Conservation (phyloP, 35 echinoderm and acorn worm genomes). For the Apostichopus parvimensis region DNA sequence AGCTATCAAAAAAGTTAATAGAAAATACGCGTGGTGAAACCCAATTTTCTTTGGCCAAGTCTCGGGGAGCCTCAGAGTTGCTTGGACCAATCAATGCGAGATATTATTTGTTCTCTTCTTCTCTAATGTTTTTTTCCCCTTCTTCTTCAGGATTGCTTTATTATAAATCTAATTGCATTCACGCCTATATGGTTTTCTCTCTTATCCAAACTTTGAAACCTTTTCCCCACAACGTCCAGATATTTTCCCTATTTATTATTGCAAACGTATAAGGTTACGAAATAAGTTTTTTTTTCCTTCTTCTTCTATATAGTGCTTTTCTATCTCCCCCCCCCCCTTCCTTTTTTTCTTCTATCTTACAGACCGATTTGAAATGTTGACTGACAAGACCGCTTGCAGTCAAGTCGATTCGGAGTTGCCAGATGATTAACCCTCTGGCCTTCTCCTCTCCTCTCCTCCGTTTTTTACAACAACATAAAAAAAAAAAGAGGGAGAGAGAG, state of each 20-base stretch:
- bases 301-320: neutral
- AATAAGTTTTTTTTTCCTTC: neutral
- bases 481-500: neutral
- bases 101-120: neutral
- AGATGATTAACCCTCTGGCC: constrained; percentile 46
- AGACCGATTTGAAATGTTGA: constrained; percentile 9
- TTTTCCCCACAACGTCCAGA: constrained; percentile 4
- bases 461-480: neutral
- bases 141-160: constrained; percentile 7
- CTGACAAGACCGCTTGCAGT: constrained; percentile 32
- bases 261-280: constrained; percentile 24
- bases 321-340: neutral
- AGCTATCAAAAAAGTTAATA: constrained; percentile 54
- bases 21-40: constrained; percentile 42
- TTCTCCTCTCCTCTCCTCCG: neutral
- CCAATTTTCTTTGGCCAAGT: constrained; percentile 39
- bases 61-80: constrained; percentile 22
- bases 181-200: neutral
- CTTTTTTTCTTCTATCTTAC: neutral
- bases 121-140: neutral
- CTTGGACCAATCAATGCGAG: constrained; percentile 18
- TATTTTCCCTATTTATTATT: constrained; percentile 26
- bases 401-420: constrained; percentile 23
- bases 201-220: neutral
- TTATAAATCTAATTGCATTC: constrained; percentile 31